Conservation (phyloP, 1,140 invertebrate genomes). For the Lethocerus indicus region DNA sequence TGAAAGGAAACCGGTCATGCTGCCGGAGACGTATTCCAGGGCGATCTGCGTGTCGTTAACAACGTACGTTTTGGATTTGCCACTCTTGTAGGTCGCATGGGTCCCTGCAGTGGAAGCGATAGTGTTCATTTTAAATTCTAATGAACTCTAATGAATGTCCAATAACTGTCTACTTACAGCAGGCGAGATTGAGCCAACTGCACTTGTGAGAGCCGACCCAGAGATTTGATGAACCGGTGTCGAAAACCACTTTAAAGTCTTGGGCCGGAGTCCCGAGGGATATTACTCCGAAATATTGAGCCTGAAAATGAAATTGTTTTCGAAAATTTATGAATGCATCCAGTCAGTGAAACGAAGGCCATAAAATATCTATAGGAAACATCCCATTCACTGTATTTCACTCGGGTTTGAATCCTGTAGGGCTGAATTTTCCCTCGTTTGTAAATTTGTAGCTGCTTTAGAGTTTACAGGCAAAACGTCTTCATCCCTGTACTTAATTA, state of each 20-base stretch:
- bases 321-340: neutral
- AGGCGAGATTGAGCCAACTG: slow-evolving; percentile 83
- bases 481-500: neutral
- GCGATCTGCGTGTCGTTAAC: slow-evolving; percentile 8
- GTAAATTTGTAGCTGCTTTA: neutral
- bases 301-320: slow-evolving; percentile 33
- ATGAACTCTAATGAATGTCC: no score
- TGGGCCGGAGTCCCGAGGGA: slow-evolving; percentile 85
- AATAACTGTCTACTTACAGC: no score
- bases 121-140: no score
- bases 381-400: neutral
- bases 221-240: slow-evolving; percentile 95
- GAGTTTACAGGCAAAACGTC: neutral
- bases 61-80: slow-evolving; percentile 10
- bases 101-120: no score
- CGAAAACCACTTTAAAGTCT: slow-evolving; percentile 89
- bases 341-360: neutral
- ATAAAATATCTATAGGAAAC: neutral
- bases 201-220: slow-evolving; percentile 97
- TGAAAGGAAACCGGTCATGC: slow-evolving; percentile 14
- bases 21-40: slow-evolving; percentile 12
- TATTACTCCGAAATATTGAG: slow-evolving; percentile 95
- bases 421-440: neutral
- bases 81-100: slow-evolving; percentile 13
- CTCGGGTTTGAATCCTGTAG: neutral